Evolutionary conservation across 2,888 invertebrate genomes (phyloP), one percentile per base, ranked within the genome.

Genomic region (Drosophila parthenogenetica): DNA sequence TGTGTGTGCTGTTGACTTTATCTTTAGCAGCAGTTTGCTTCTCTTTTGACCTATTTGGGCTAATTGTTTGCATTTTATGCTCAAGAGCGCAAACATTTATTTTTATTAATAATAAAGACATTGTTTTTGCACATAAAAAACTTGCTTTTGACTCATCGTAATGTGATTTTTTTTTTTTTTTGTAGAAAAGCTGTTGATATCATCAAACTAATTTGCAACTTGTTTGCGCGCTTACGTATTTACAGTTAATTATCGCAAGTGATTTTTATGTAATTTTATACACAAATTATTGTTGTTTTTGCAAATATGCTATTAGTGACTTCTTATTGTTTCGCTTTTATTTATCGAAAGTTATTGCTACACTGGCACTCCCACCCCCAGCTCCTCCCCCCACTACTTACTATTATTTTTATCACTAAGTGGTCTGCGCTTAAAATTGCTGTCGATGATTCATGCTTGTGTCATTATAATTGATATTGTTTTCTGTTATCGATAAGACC

Each of bases 391-490:
- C 11, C 49, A 7, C 3, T 2, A 3, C 1, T 0, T 2, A 3
- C 8, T 2, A 3, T 37, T 10, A 2, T 37, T 29, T 37, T 58
- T 35, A 40, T 65, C 8, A 29, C 5, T 59, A 54, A 45, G 58
- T 39, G 35, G 40, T 7, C 19, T 25, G 62, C 16, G 58, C 35
- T 48, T 49, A 62, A 43, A 43, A 25, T 55, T 51, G 51, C 22
- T 48, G 42, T 32, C 37, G 46, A 71, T 76, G 72, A 76, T 61
- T 76, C 64, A 75, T 61, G 62, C 46, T 22, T 60, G 35, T 59
- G 53, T 60, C 71, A 75, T 59, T 64, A 58, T 58, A 76, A 76
- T 76, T 75, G 76, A 75, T 68, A 75, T 58, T 53, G 67, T 35
- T 64, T 53, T 66, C 37, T 32, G 37, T 25, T 75, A 67, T 75